Evolutionary conservation across 2,113 vertebrate genomes (phyloP).

Genomic region (Ifrita kowaldi): DNA sequence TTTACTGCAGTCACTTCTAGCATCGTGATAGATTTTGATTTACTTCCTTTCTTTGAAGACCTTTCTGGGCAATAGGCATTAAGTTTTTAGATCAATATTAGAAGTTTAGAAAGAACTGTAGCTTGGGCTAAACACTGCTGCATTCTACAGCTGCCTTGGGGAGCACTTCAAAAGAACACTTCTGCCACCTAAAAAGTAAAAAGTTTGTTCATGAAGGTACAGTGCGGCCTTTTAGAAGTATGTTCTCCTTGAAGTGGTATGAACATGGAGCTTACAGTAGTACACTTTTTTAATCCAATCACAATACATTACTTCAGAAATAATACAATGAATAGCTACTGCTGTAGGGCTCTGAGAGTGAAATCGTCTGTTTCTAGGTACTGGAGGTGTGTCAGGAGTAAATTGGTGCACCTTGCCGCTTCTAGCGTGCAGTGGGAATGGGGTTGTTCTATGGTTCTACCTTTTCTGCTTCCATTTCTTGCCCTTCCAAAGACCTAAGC

Average conservation of each 20-base stretch:
- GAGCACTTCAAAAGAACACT: conserved; percentile 68
- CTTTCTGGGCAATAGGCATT: conserved; percentile 60
- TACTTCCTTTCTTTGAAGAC: conserved; percentile 65
- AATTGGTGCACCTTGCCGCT: neutral
- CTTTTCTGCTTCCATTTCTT: neutral
- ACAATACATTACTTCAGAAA: neutral
- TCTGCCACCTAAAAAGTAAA: conserved; percentile 51
- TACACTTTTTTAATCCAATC: neutral
- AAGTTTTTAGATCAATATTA: conserved; percentile 69
- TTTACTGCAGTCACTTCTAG: conserved; percentile 51
- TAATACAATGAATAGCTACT: neutral
- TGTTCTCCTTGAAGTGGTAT: conserved; percentile 23
- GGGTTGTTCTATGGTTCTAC: neutral
- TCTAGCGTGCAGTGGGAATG: neutral
- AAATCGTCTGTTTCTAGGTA: neutral
- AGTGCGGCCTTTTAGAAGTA: conserved; percentile 16
- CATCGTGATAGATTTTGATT: conserved; percentile 62
- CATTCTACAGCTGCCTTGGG: conserved; percentile 59
- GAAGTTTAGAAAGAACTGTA: conserved; percentile 59
- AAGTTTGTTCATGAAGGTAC: conserved; percentile 60
- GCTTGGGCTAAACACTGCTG: conserved; percentile 55
- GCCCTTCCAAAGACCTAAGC: neutral
- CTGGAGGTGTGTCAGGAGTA: neutral
- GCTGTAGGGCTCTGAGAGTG: neutral
- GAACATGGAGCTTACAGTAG: neutral